phyloP scores from a whole-genome alignment of 2,888 invertebrate species.

The Leptinotarsa rubiginosa region DNA sequence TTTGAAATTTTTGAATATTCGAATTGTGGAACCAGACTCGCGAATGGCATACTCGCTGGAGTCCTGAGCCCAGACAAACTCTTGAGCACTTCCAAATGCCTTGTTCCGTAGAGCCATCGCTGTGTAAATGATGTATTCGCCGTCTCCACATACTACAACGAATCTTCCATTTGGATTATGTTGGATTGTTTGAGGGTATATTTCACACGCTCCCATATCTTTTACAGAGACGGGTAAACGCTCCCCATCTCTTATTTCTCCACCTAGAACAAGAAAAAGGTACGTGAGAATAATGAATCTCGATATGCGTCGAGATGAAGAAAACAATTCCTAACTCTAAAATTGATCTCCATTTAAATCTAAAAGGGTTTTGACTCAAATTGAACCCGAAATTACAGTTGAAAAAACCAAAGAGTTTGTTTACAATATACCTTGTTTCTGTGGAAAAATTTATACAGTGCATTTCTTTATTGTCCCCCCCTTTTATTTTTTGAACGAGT shows the following conservation, averaged over 20 bases:
- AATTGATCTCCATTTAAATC: too few species aligned
- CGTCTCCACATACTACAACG: conserved; percentile 98
- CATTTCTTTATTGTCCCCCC: too few species aligned
- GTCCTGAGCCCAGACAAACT: conserved; percentile 99
- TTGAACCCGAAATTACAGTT: too few species aligned
- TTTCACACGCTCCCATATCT: conserved; percentile 99
- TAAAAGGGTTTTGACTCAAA: too few species aligned
- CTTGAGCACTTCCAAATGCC: conserved; percentile 97
- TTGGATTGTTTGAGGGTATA: conserved; percentile 97
- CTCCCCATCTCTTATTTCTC: conserved; percentile 90
- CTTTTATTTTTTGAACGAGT: too few species aligned
- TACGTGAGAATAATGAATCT: too few species aligned
- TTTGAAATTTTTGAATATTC: conserved; percentile 98
- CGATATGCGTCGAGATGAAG: too few species aligned
- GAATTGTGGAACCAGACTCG: conserved; percentile 90
- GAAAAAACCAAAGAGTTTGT: too few species aligned
- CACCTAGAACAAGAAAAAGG: conserved; percentile 52
- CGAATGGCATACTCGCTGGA: conserved; percentile 89
- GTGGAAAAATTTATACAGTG: too few species aligned
- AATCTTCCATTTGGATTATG: conserved; percentile 98
- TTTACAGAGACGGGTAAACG: conserved; percentile 93
- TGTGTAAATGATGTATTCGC: conserved; percentile 99
- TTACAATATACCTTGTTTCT: too few species aligned
- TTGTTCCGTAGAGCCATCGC: conserved; percentile 99
- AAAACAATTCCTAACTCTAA: too few species aligned